A percentile compares a stretch with the other conserved stretches of the same genome.
phyloP scores from a whole-genome alignment of 2,113 vertebrate genomes.

The Cettia cetti region DNA sequence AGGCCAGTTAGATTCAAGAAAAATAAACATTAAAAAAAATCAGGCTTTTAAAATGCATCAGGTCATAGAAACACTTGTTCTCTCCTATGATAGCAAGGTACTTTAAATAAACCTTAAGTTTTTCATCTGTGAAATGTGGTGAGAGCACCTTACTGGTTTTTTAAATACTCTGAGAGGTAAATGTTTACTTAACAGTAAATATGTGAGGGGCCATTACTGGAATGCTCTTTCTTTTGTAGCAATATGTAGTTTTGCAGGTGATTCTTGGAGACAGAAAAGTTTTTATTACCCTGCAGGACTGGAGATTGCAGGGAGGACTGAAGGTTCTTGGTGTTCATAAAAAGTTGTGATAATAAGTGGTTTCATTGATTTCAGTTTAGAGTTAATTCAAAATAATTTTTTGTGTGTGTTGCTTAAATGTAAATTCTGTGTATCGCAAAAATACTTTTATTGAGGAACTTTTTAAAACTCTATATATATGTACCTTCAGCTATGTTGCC shows the following conservation, averaged over 20 bases:
- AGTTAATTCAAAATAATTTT: neutral
- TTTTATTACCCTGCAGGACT: accelerated
- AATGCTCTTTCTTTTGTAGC: neutral
- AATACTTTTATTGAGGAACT: neutral
- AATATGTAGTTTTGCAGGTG: neutral
- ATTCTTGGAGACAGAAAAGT: neutral
- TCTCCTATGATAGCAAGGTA: neutral
- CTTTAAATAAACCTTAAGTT: neutral
- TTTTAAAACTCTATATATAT: neutral
- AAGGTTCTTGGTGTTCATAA: neutral
- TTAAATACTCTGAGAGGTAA: neutral
- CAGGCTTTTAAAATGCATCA: neutral
- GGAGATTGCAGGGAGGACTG: neutral
- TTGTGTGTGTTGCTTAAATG: neutral
- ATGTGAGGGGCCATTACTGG: neutral
- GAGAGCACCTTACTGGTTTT: neutral
- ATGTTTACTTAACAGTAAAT: neutral
- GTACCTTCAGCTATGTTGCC: neutral
- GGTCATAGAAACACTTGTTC: neutral
- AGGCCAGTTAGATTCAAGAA: neutral
- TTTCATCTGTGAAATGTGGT: neutral
- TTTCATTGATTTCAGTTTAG: neutral
- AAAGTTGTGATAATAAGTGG: neutral
- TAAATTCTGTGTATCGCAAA: neutral
- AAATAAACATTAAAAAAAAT: neutral